Evolutionary conservation across 1,140 invertebrate genomes (phyloP).

Genomic region (Scaptomyza montana): DNA sequence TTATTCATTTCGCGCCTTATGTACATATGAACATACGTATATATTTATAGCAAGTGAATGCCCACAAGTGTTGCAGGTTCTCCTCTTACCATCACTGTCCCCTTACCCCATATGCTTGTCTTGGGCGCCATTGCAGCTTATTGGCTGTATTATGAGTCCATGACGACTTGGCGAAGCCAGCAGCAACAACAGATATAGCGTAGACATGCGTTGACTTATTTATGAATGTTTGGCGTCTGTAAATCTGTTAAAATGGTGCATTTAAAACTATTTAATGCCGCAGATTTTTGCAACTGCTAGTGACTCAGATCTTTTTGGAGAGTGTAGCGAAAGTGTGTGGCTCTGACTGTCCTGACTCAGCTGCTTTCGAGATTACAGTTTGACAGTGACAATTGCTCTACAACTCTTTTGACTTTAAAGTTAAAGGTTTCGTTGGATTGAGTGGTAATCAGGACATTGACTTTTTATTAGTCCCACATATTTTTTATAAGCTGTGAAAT

Average conservation of each 20-base stretch:
- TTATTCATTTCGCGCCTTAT: slow-evolving; percentile 34
- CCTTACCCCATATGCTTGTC: background rate
- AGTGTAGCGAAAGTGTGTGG: background rate
- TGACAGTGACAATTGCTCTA: background rate
- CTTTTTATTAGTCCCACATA: background rate
- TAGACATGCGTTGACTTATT: slow-evolving; percentile 67
- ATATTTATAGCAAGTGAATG: slow-evolving; percentile 75
- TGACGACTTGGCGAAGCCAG: slow-evolving; percentile 13
- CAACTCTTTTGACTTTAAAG: background rate
- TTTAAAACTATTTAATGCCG: slow-evolving; percentile 17
- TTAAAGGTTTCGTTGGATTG: background rate
- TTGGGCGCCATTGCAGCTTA: slow-evolving; percentile 43
- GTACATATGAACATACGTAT: no score
- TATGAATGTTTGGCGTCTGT: slow-evolving; percentile 51
- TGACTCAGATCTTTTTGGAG: slow-evolving; percentile 12
- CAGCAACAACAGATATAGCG: slow-evolving; percentile 6
- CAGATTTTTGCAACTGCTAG: background rate
- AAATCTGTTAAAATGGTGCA: slow-evolving; percentile 20
- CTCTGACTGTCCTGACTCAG: background rate
- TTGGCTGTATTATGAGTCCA: slow-evolving; percentile 43
- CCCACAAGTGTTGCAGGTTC: slow-evolving; percentile 55
- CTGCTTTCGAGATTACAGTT: background rate
- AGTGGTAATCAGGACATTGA: background rate
- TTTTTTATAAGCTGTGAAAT: slow-evolving; percentile 4
- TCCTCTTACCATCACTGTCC: background rate